Base-by-base conservation (phyloP, 2,797 vertebrate genomes). In the Coilia nasus region DNA sequence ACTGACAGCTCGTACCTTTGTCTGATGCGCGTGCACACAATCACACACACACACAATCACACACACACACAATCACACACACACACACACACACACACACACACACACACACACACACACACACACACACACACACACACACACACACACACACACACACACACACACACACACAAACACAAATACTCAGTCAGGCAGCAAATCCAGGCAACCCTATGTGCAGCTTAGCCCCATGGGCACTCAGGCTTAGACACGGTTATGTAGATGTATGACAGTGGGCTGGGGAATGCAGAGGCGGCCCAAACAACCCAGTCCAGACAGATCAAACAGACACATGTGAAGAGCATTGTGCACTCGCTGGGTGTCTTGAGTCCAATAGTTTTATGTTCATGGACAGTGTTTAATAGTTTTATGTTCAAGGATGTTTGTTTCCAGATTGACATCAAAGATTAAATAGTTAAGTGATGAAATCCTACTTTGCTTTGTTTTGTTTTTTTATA, bases 1-100 rank as follows among this genome's bases (percentile, higher is more conserved):
- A 31, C 84, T 82, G 83, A 86, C 59, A 85, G 56, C 47, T 81
- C 80, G 31, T 28, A 28, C 31, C 46, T 78, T 78, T 78, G 35
- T 86, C 21, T 31, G 28, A 86, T 47, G 67, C 57, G 67, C 31
- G 44, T 21, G 50, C 44, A 84, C n/a, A 31, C n/a, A n/a, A n/a
- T n/a, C n/a, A n/a, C n/a, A n/a, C n/a, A n/a, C n/a, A n/a, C n/a
- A n/a, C n/a, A n/a, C n/a, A n/a, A n/a, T n/a, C n/a, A n/a, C n/a
- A n/a, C n/a, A n/a, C n/a, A n/a, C n/a, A n/a, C n/a, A n/a, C 25
- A 75, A 21, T 31, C 64, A 71, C 64, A 35, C 64, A 71, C 67
- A 75, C 31, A 19, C 31, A 19, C 31, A 71, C 64, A 35, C 64
- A 71, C 67, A 75, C 31, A 19, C 31, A 41, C 31, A 75, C 31